phyloP scores from a whole-genome alignment of 2,888 invertebrate species.

The Autographa gamma region DNA sequence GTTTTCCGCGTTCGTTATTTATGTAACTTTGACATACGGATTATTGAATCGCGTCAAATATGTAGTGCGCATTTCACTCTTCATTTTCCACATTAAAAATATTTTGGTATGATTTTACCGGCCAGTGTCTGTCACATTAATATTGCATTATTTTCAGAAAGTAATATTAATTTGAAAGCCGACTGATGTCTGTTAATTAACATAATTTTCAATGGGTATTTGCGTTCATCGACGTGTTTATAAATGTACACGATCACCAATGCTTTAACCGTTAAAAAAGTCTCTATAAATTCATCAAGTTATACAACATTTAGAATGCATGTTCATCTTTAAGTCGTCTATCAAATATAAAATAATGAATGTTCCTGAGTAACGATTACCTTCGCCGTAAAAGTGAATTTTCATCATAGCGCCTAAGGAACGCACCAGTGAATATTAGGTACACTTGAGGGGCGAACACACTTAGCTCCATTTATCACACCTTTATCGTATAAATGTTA shows the following conservation, averaged over 20 bases:
- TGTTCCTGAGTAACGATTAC: constrained; percentile 43
- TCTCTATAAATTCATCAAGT: constrained; percentile 9
- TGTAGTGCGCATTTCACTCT: too few relatives aligned
- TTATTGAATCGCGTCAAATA: too few relatives aligned
- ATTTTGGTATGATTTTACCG: too few relatives aligned
- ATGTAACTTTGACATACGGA: too few relatives aligned
- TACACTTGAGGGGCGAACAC: constrained; percentile 52
- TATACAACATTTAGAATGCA: constrained; percentile 16
- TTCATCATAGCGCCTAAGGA: constrained; percentile 42
- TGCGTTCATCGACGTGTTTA: too few relatives aligned
- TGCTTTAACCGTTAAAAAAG: neutral
- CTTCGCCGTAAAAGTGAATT: constrained; percentile 48
- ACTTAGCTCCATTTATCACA: constrained; percentile 65
- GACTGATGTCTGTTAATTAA: too few relatives aligned
- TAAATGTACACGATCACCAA: neutral
- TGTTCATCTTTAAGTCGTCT: constrained; percentile 28
- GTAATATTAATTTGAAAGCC: too few relatives aligned
- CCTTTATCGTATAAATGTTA: constrained; percentile 59
- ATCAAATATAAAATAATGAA: constrained; percentile 45
- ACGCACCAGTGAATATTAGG: constrained; percentile 60
- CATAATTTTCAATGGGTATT: too few relatives aligned
- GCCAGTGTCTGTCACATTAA: too few relatives aligned
- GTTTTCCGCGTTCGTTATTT: too few relatives aligned
- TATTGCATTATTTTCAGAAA: too few relatives aligned
- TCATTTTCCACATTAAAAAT: too few relatives aligned